A percentile compares a stretch with the other conserved stretches of the same genome.
phyloP scores from a whole-genome alignment of 2,113 vertebrate genomes.

The Neodontobutis hainanensis region DNA sequence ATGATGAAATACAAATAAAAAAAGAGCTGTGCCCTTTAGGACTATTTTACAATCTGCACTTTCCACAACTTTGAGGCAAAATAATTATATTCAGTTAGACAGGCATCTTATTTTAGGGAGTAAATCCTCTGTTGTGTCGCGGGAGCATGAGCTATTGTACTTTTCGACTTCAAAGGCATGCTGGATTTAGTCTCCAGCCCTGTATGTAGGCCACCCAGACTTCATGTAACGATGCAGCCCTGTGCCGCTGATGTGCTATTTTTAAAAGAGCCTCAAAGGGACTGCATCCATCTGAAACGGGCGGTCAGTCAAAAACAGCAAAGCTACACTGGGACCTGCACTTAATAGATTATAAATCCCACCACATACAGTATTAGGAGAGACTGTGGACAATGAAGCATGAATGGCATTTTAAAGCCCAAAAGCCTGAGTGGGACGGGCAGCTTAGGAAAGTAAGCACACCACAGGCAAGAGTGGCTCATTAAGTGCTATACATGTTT shows the following conservation, averaged over 20 bases:
- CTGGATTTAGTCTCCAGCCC: constrained; percentile 43
- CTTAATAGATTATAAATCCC: constrained; percentile 22
- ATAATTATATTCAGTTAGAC: constrained; percentile 13
- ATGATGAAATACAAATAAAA: constrained; percentile 10
- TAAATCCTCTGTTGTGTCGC: constrained; percentile 14
- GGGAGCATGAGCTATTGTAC: constrained; percentile 17
- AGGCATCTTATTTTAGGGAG: constrained; percentile 7
- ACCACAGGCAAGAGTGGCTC: neutral
- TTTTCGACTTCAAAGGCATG: constrained; percentile 50
- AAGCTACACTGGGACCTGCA: constrained; percentile 4
- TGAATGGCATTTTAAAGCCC: constrained; percentile 30
- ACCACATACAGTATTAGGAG: constrained; percentile 8
- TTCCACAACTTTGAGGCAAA: neutral
- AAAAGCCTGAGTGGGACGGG: constrained; percentile 26
- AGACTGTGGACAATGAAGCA: constrained; percentile 19
- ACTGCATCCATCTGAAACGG: constrained; percentile 44
- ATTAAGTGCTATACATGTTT: neutral
- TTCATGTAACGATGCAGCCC: constrained; percentile 50
- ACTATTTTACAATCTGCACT: neutral
- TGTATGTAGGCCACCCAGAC: constrained; percentile 71
- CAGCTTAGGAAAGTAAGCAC: constrained; percentile 15
- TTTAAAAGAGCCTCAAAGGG: constrained; percentile 68
- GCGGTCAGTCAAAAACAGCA: constrained; percentile 9
- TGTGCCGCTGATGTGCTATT: constrained; percentile 64
- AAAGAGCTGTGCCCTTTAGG: neutral